Conservation (phyloP, 2,113 vertebrate genomes). For the Narcine bancroftii region DNA sequence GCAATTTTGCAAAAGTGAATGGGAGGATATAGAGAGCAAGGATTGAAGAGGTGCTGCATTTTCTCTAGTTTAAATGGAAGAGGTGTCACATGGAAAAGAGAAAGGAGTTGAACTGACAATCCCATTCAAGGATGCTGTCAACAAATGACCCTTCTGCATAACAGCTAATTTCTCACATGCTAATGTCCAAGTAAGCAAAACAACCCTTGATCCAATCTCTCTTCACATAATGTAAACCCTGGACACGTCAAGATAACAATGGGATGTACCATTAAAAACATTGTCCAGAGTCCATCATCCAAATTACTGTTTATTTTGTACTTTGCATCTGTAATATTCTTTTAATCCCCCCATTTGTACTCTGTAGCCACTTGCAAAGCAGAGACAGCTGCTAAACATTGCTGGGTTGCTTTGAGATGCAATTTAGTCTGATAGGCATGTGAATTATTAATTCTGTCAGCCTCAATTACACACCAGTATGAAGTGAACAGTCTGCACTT, state of each 20-base stretch:
- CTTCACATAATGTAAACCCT: not conserved
- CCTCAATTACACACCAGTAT: not conserved
- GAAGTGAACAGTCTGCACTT: not conserved
- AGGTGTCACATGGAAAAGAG: slow-evolving; percentile 1
- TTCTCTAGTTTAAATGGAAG: not conserved
- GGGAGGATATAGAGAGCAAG: too few species aligned
- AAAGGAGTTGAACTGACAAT: not conserved
- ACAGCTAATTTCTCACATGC: slow-evolving; percentile 4
- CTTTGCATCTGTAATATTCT: not conserved
- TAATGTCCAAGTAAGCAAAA: not conserved
- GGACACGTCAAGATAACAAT: not conserved
- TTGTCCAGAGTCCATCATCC: not conserved
- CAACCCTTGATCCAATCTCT: not conserved
- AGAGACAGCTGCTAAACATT: not conserved
- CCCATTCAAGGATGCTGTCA: slow-evolving; percentile 7
- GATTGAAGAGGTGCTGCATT: not conserved
- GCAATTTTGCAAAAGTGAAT: not conserved
- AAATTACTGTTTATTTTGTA: not conserved
- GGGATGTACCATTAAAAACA: not conserved
- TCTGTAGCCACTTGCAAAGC: slow-evolving; percentile 30
- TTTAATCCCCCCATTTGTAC: not conserved
- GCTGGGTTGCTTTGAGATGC: slow-evolving; percentile 11
- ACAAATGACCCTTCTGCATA: not conserved
- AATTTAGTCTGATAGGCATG: slow-evolving; percentile 38
- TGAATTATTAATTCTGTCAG: slow-evolving; percentile 38